Evolutionary conservation across 1,140 invertebrate genomes (phyloP).

Genomic region (Oedothorax gibbosus): DNA sequence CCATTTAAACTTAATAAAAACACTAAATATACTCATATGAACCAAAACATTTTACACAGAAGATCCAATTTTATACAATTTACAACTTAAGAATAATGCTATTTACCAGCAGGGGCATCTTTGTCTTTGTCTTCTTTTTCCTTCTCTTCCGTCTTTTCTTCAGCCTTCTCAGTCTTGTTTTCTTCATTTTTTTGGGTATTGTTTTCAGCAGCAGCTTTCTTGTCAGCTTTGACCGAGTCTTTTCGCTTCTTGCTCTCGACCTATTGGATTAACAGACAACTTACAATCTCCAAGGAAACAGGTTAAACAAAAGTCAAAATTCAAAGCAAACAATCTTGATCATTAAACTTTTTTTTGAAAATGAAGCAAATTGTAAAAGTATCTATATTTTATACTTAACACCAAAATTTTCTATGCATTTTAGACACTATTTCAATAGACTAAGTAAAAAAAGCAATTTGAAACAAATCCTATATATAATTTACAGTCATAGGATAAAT

Average conservation of each 20-base stretch:
- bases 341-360: neutral
- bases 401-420: too few relatives aligned
- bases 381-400: too few relatives aligned
- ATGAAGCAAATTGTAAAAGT: neutral
- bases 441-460: too few relatives aligned
- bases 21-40: too few relatives aligned
- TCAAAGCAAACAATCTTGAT: neutral
- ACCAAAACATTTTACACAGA: neutral
- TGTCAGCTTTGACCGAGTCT: conserved; percentile 52
- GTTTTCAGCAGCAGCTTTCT: conserved; percentile 46
- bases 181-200: conserved; percentile 54
- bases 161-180: conserved; percentile 55
- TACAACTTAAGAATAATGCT: neutral
- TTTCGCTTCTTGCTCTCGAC: conserved; percentile 56
- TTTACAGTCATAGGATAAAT: too few relatives aligned
- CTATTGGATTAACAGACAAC: neutral
- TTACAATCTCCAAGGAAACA: neutral
- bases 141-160: conserved; percentile 50
- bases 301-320: neutral
- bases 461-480: too few relatives aligned
- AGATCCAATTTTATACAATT: neutral
- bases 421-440: too few relatives aligned
- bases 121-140: conserved; percentile 26
- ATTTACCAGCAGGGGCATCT: conserved; percentile 50
- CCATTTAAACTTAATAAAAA: neutral